Percentiles rank a stretch among this genome's conserved stretches.
Evolutionary conservation across 2,113 vertebrate species (phyloP).

Genomic region (Tupaia tana): DNA sequence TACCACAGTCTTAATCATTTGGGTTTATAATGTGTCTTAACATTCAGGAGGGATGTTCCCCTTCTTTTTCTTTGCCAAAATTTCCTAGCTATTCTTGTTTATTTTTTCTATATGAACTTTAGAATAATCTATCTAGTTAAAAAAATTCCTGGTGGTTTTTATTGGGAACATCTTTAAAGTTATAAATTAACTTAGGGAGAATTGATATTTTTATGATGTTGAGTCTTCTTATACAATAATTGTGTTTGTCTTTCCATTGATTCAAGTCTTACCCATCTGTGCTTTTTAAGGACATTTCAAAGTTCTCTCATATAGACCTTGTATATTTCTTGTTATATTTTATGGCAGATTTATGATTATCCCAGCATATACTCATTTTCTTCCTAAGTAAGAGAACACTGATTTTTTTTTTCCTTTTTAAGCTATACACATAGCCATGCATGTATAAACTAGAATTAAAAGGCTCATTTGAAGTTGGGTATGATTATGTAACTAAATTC

Average conservation of each 20-base stretch:
- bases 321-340: neutral
- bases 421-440: neutral
- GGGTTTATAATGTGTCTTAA: constrained; percentile 49
- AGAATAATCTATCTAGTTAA: constrained; percentile 58
- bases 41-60: neutral
- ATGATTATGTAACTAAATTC: neutral
- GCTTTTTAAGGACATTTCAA: constrained; percentile 6
- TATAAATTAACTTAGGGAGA: constrained; percentile 75
- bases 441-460: constrained; percentile 20
- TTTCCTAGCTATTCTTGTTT: constrained; percentile 31
- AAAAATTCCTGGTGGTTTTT: constrained; percentile 60
- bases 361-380: neutral
- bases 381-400: constrained; percentile 8
- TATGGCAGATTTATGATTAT: neutral
- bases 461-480: neutral
- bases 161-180: constrained; percentile 65
- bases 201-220: constrained; percentile 66
- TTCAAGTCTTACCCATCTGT: neutral
- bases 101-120: constrained; percentile 73
- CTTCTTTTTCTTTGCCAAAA: constrained; percentile 43
- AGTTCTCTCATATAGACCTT: neutral
- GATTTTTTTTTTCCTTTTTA: neutral
- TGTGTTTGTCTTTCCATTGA: constrained; percentile 58
- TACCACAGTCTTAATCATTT: neutral
- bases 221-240: constrained; percentile 29